Evolutionary conservation across 2,888 invertebrate genomes (phyloP), one percentile per base, ranked within the genome.

Genomic region (Melipona bicolor): DNA sequence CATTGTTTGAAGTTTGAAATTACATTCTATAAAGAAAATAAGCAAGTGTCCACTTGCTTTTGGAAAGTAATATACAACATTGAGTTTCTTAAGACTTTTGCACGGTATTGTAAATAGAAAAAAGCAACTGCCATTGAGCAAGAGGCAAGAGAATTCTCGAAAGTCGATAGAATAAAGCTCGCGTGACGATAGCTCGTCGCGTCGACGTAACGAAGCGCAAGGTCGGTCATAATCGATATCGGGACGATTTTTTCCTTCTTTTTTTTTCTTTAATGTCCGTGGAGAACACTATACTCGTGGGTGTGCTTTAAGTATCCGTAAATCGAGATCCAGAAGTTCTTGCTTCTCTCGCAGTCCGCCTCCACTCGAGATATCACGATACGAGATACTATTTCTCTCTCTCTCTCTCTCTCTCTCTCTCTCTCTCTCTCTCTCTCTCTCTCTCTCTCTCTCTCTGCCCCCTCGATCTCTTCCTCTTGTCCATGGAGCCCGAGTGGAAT

Each of bases 301-400:
- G 86, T 81, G 86, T 85, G 81, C 72, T 74, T 86, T 80, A 85
- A 85, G 79, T 82, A 82, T 82, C 86, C 82, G 86, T 85, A 84
- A 84, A 86, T 86, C 86, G 86, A 81, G 86, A 84, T 81, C 86
- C 86, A 84, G 84, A 81, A 84, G 86, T 82, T 77, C 86, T 79
- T 77, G 77, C 82, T 73, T 79, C 86, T 79, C 74, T 67, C 74
- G 76, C 74, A 64, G 69, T 79, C 86, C 86, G 86, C 84, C 84
- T 86, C 82, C 77, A 77, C 78, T 56, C 74, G 77, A 77, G 86
- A 86, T 86, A 82, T 85, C 85, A 62, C 77, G 82, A 84, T 81
- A 84, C 83, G 76, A 84, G 83, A 61, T 71, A 75, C 83, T 75
- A 72, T 50, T 17, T 50, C 0, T 50, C 17, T 50, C 50, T n/a